A percentile compares a stretch with the other conserved stretches of the same genome.
phyloP scores from a whole-genome alignment of 2,113 vertebrate species.

The Odocoileus hemionus region DNA sequence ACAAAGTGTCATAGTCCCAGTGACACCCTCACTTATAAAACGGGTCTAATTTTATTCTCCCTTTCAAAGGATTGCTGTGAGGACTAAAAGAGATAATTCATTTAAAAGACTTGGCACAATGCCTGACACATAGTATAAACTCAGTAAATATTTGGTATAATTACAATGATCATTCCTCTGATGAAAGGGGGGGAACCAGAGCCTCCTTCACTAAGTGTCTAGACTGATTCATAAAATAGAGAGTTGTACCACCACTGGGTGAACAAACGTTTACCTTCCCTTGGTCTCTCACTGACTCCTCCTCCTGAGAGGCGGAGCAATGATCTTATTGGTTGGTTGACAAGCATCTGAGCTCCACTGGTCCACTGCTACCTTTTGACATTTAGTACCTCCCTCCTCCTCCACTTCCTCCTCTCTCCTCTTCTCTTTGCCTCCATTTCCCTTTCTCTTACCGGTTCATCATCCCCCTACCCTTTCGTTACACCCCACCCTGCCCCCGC shows the following conservation, averaged over 20 bases:
- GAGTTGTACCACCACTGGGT: background rate
- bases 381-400: background rate
- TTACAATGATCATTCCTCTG: background rate
- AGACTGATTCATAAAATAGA: background rate
- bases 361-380: background rate
- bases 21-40: background rate
- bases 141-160: background rate
- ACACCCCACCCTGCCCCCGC: background rate
- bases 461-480: background rate
- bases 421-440: too few relatives aligned
- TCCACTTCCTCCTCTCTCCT: too few relatives aligned
- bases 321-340: background rate
- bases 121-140: background rate
- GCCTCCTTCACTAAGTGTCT: background rate
- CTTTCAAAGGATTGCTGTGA: background rate
- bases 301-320: background rate
- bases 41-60: background rate
- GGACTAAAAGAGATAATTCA: background rate
- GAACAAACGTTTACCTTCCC: background rate
- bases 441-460: background rate
- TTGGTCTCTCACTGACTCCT: background rate
- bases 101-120: background rate
- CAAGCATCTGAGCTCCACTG: background rate
- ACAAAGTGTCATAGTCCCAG: background rate
- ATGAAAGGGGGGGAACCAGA: background rate